Base-by-base conservation (phyloP, 1,140 invertebrate species). In the Panagrolaimus sp. region DNA sequence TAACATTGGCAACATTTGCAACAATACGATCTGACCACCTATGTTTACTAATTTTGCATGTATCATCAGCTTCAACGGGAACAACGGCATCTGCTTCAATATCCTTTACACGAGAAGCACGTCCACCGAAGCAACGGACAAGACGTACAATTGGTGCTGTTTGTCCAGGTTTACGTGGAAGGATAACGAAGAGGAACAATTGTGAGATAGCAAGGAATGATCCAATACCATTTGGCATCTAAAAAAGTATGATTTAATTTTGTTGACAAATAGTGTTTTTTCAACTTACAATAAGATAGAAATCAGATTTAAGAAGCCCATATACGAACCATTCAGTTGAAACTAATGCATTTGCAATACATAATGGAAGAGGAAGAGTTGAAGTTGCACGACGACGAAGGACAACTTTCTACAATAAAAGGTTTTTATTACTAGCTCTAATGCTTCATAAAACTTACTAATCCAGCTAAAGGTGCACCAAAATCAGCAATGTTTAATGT, bases 301-400 rank as follows among this genome's bases (percentile, higher is more conserved):
- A 83, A 51, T 81, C 79, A 45, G 68, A 57, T 46, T 70, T 67
- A 25, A 82, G 68, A 27, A 82, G 69, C 31, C 80, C 80, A 63
- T 82, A 82, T 1, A 82, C 14, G 63, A 82, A 82, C 80, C 80
- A 82, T 69, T 82, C 80, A 25, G 76, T 67, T 7, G 79, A 82
- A 5, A 82, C 80, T 44, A 83, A 11, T 62, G 83, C 83, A 70
- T 82, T 82, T 64, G 80, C 80, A 67, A 82, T 83, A 73, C 80
- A 82, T 25, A 82, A 70, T 43, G 80, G 80, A n/a, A 82, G 68
- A 13, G 80, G 80, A 63, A 82, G 74, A 14, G 79, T 81, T 16
- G 81, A 82, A n/a, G 79, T 81, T 14, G 79, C 79, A 31, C 78
- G 46, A 20, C 81, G 72, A 46, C 81, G 74, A 62, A 82, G 80